Percentiles rank a stretch among this genome's conserved stretches.
These are phyloP conservation scores for Progne subis DNA, from an alignment of 2,113 vertebrate species.

Conservation along the genomic window DNA sequence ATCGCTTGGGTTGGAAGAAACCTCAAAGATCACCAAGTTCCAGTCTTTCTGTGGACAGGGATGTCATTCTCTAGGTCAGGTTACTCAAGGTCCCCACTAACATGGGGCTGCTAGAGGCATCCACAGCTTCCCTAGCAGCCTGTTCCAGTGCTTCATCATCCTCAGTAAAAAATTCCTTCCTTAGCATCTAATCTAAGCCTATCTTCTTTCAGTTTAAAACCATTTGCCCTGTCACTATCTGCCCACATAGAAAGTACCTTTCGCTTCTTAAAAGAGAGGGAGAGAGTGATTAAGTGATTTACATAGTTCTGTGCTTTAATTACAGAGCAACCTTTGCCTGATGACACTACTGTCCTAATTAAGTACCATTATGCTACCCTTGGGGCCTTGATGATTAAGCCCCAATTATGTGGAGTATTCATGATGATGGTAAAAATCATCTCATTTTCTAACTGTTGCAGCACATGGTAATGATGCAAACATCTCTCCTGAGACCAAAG, in stretches of 20 bases:
- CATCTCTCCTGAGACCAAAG: neutral
- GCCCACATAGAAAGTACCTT: neutral
- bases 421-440: neutral
- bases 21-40: neutral
- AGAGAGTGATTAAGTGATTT: neutral
- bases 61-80: neutral
- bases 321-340: slow-evolving; percentile 8
- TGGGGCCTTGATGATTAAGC: neutral
- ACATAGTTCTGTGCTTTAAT: slow-evolving; percentile 4
- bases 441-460: neutral
- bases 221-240: neutral
- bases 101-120: no score
- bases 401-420: neutral
- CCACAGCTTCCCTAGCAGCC: neutral
- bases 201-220: neutral
- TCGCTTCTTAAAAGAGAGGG: neutral
- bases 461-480: neutral
- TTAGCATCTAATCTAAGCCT: neutral
- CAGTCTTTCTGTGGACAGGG: neutral
- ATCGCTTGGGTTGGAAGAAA: neutral
- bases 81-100: neutral
- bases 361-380: neutral
- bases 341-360: slow-evolving; percentile 11
- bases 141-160: neutral
- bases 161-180: neutral